phyloP scores from a whole-genome alignment of 2,797 vertebrate genomes.

The Myotis pilosus region DNA sequence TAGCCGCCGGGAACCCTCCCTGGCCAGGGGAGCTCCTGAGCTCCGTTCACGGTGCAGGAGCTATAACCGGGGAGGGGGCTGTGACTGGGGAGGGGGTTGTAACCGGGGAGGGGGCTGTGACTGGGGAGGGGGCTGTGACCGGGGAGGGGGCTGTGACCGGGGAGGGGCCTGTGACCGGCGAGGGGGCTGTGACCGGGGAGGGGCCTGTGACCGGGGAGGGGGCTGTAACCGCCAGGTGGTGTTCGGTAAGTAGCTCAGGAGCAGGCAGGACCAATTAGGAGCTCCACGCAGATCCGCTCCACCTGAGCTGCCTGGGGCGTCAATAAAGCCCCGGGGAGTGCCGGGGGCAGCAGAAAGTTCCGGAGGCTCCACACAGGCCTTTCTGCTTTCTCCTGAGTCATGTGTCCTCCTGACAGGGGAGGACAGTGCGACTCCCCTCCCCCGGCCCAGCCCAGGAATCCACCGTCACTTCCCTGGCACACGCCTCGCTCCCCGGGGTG shows the following conservation, averaged over 20 bases:
- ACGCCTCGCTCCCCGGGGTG: not conserved
- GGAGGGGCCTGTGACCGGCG: too few species aligned
- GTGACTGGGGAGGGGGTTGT: too few species aligned
- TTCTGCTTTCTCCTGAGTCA: not conserved
- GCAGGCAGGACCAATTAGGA: not conserved
- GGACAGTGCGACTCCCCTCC: not conserved
- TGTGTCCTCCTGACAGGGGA: not conserved
- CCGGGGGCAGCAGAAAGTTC: not conserved
- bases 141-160: too few species aligned
- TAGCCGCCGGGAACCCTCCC: not conserved
- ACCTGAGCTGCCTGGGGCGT: not conserved
- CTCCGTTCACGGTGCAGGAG: too few species aligned
- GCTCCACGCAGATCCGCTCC: too few species aligned
- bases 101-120: too few species aligned
- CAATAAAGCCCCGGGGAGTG: not conserved
- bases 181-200: too few species aligned
- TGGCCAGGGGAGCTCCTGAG: rapidly evolving
- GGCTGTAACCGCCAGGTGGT: too few species aligned
- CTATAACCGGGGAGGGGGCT: too few species aligned
- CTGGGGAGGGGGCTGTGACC: too few species aligned
- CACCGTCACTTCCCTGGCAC: not conserved
- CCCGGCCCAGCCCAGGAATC: not conserved
- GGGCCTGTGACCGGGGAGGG: too few species aligned
- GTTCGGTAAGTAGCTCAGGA: not conserved
- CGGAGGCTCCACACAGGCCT: not conserved